These are phyloP conservation scores for Mesoclemmys tuberculata DNA, from an alignment of 2,113 vertebrate species.

Conservation along the genomic window DNA sequence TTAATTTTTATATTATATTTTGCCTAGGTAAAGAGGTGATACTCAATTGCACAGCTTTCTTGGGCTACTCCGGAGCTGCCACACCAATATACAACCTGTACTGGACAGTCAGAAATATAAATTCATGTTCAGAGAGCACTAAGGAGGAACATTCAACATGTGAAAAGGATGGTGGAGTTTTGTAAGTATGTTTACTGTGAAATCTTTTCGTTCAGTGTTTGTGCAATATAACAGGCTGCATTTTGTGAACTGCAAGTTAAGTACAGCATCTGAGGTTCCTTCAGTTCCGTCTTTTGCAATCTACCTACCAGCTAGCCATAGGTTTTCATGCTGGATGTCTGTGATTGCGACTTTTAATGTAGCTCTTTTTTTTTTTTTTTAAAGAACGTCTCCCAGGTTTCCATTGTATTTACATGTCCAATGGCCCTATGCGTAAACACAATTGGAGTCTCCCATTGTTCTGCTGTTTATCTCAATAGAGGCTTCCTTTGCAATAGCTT, in stretches of 20 bases:
- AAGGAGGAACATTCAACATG: slow-evolving; percentile 41
- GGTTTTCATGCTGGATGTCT: neutral
- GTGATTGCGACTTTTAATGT: neutral
- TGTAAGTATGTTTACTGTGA: slow-evolving; percentile 56
- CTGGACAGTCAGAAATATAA: slow-evolving; percentile 53
- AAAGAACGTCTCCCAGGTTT: neutral
- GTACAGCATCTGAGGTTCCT: neutral
- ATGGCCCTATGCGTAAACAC: neutral
- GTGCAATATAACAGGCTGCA: neutral
- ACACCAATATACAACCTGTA: slow-evolving; percentile 21
- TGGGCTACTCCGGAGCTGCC: slow-evolving; percentile 38
- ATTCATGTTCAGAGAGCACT: slow-evolving; percentile 28
- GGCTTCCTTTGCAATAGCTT: neutral
- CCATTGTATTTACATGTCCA: neutral
- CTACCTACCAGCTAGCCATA: neutral
- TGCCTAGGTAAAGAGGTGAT: slow-evolving; percentile 73
- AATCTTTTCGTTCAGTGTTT: neutral
- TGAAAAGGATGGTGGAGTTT: slow-evolving; percentile 48
- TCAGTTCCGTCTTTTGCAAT: neutral
- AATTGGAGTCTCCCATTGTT: neutral
- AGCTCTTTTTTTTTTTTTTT: neutral
- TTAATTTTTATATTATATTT: slow-evolving; percentile 16
- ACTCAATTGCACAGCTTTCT: slow-evolving; percentile 76
- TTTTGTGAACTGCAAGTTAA: neutral
- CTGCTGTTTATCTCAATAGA: neutral